Evolutionary conservation across 2,113 vertebrate species (phyloP), one percentile per base, ranked within the genome.

Genomic region (Poeciliopsis retropinna): DNA sequence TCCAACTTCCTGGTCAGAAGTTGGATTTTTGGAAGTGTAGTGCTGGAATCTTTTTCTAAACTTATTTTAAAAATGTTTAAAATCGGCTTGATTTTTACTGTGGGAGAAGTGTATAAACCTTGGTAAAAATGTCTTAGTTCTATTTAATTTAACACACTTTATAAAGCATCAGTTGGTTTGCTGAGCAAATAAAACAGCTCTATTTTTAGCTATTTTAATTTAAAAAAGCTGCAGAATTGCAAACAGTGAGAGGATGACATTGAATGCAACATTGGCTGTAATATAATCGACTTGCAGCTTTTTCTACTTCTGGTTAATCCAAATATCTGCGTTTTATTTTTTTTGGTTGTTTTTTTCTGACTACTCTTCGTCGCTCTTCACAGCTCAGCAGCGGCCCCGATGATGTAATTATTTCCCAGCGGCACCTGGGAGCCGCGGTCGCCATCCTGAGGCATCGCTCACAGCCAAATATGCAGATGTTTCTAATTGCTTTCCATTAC

Each of bases 401-500:
- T 95, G 96, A 97, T 98, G 97, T 96, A 96, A 96, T 98, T 96
- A 97, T 97, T 96, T 99, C 96, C 97, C 96, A 95, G 84, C 94
- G 95, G 96, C 96, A 97, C 96, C 95, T 95, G 96, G 96, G 96
- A 96, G 94, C 95, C 88, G 82, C 75, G 69, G 82, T 67, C 76
- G 93, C 94, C 91, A 90, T 92, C 94, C 92, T 92, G 90, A 96
- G 90, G 94, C 96, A 97, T 97, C 94, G 95, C 94, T 97, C 96
- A 96, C 95, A 90, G 97, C 97, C 97, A 98, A 96, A 96, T 96
- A 95, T 98, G 96, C 98, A 99, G 97, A 98, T 99, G 98, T 99
- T 98, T 98, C 97, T 98, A 99, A 99, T 99, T 99, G 97, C 97
- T 99, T 97, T 96, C 97, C 97, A 99, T 99, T 98, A 99, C 96